Base-by-base conservation (phyloP, 2,797 vertebrate species). In the Hydrolagus colliei region DNA sequence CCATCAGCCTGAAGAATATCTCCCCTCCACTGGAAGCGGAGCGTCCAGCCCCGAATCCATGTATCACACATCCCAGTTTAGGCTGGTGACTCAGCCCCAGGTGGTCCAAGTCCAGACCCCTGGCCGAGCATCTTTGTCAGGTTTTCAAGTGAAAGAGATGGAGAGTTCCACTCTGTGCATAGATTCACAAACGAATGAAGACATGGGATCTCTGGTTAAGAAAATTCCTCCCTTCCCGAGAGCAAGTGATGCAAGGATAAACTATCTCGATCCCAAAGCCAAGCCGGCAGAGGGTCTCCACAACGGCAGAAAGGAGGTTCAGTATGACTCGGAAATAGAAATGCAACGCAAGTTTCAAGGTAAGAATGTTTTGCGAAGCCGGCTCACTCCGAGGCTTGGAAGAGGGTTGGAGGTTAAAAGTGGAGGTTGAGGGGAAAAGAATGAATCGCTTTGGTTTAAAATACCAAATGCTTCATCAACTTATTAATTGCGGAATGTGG, bases 141-240 rank as follows among this genome's bases (percentile, higher is more conserved):
- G 71, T 85, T 72, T 71, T 32, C 89, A 82, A 82, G 65, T 86
- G 41, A 86, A 35, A 14, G 67, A 18, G 13, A 9, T 41, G 86
- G 82, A 71, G 82, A 86, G 86, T 27, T 52, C 87, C 1, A 77
- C 85, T 14, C 52, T 35, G 52, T 63, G 22, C 22, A 67, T 35
- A 78, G 85, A 82, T 0, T 86, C 77, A 1, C 3, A 88, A 63
- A 72, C 35, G 71, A 90, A 87, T 85, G 93, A 95, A 71, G 92
- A 88, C 0, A 91, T 94, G 1, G 90, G 90, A 67, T 93, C 92
- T 76, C 91, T 94, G 84, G 88, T 93, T 73, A 92, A 94, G 88
- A 93, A 92, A 86, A 93, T 93, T 1, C 92, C 91, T 63, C 94
- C 94, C 85, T 92, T 93, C 87, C 92, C 92, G 74, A 90, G 87